Evolutionary conservation across 2,888 invertebrate species (phyloP), one percentile per base, ranked within the genome.

Genomic region (Lomographa bimaculata): DNA sequence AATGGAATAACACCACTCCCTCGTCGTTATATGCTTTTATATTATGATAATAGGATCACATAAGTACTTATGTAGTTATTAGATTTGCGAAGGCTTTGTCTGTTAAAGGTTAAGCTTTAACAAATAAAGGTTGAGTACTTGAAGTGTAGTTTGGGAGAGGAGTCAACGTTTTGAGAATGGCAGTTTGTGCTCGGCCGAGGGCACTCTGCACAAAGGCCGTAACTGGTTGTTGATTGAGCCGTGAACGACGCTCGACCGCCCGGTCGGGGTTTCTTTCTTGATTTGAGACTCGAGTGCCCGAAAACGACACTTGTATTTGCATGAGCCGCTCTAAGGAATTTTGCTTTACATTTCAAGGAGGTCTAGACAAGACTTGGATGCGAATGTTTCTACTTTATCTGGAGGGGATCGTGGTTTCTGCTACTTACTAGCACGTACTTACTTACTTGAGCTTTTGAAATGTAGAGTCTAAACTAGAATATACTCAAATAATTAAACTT

Each of bases 151-250:
- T 47, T 30, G 23, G 38, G 35, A 43, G 46, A 54, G 44, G 47
- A 54, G 40, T 46, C 50, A 53, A 56, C 51, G 51, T 56, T 62
- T 65, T 56, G 55, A 65, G 68, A 67, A 66, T 60, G 60, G 60
- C 63, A 68, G 71, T 65, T 71, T 69, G 71, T 73, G 70, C 66
- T 75, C 61, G 61, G 65, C 57, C 68, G 64, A 51, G 68, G 71
- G 74, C 72, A 66, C 77, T 81, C 65, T 66, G 71, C 68, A 82
- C 81, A 80, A 84, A 83, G 80, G 73, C 70, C 73, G 75, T 75
- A 78, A 79, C 78, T 68, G 78, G 75, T 75, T 68, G 87, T 87
- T 89, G 89, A 89, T 87, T 89, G 89, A 83, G 76, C 79, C 87
- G 79, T 86, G 82, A 84, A 83, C 75, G 79, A 67, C 79, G 77